Base-by-base conservation (phyloP, 2,888 invertebrate species). In the Saturnia japonica region DNA sequence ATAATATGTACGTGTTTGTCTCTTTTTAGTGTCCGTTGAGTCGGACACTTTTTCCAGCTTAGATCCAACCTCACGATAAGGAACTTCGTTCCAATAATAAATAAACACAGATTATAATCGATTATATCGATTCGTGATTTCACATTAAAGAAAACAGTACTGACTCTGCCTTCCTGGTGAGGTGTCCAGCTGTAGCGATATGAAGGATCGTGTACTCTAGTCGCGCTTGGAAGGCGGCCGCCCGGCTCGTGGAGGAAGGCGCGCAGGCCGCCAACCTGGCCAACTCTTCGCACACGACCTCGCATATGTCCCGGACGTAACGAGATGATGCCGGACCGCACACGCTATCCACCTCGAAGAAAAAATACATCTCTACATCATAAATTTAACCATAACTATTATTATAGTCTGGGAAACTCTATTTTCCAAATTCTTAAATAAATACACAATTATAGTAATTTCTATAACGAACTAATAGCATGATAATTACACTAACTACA, bases 231-330 rank as follows among this genome's bases (percentile, higher is more conserved):
- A 96, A 95, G 69, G 96, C 96, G 66, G 97, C 97, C 71, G 95
- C 94, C 72, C 94, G 84, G 19, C 69, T 1, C 40, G 95, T 94
- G 28, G 96, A 96, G 70, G 95, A 90, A 91, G 94, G 85, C 72
- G 86, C 80, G 71, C 84, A 76, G 12, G 76, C 94, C 94, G 98
- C 97, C 16, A 99, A 95, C 16, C 99, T 95, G 62, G 97, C 96
- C 74, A 99, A 93, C 93, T 99, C 99, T 91, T 99, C 98, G 75
- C 97, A 97, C 72, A 99, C 97, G 0, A 97, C 98, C 94, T 98
- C 97, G 66, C 98, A 96, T 77, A 99, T 97, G 76, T 96, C 95
- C 34, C 96, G 95, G 77, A 98, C 95, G 86, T 98, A 95, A 34
- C 96, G 95, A 1, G 97, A 96, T 8, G 97, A 97, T 70, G 97